Evolutionary conservation across 2,113 vertebrate species (phyloP), one percentile per base, ranked within the genome.

Genomic region (Psilopsiagon aurifrons): DNA sequence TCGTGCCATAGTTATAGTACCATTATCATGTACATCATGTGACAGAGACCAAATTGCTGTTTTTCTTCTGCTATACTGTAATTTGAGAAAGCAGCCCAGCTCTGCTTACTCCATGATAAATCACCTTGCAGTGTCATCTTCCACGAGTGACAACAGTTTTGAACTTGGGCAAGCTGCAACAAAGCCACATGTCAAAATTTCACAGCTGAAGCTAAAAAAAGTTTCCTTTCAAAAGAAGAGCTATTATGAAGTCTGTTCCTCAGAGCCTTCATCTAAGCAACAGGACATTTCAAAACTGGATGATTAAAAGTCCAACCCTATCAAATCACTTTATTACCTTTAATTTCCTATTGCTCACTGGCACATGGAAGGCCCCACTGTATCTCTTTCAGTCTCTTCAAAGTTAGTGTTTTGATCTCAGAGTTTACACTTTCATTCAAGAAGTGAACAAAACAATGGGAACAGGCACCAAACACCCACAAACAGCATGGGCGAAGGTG

Each of bases 241-340:
- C 18, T 59, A 22, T 33, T 43, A 47, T 0, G 0, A 46, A 0
- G 2, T 46, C 39, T 80, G 27, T 52, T 92, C 39, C 39, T 54
- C 41, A 73, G 35, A 71, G 43, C 7, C 51, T 67, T 79, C 43
- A 82, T 75, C 24, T 71, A 74, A 59, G 51, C 20, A 78, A 25
- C 1, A 41, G 17, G 20, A 35, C n/a, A 52, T 82, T 85, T 54
- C 55, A 64, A 41, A 75, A 63, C 8, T 7, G 11, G 24, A 52
- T 23, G 17, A 73, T 49, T 75, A n/a, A 63, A 70, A 43, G 41
- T 16, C 18, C 79, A 79, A 68, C 3, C 11, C 19, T 71, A 79
- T 41, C 24, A 88, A 77, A 81, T 60, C 17, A 37, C 1, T 12
- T 1, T 14, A 69, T 27, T 47, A 70, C 9, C 25, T 74, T 74